Base-by-base conservation (phyloP, 2,888 invertebrate species). In the Noctua janthe region DNA sequence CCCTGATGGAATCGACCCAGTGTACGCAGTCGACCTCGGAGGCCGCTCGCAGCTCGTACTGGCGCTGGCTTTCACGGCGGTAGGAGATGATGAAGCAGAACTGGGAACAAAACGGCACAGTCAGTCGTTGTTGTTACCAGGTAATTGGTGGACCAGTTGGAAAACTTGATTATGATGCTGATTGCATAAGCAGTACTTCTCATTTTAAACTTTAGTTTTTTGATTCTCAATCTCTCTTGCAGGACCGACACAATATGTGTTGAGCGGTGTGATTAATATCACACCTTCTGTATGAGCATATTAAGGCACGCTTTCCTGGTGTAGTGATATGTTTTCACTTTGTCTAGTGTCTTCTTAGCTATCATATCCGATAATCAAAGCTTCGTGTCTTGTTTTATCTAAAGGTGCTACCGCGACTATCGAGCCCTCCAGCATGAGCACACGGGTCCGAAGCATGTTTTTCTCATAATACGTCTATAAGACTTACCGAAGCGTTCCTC, bases 41-140 rank as follows among this genome's bases (percentile, higher is more conserved):
- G 71, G 98, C 98, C 0, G 99, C 98, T 75, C 98, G 97, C 76
- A 99, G 96, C 94, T 99, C 99, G 94, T 99, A 99, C 94, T 99
- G 98, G 47, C 99, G 97, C 93, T 98, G 98, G 88, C 98, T 98
- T 95, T 99, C 99, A 74, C 98, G 97, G 66, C 99, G 98, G 94
- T 99, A 99, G 1, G 98, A 98, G 91, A 99, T 98, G 56, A 98
- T 98, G 95, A 99, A 99, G 94, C 98, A 99, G 94, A 98, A 98
- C 99, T 99, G 97, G 6, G 96, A 73, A 49, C 4, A 85, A 76
- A 29, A 39, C 0, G 10, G 10, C 5, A 4, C 64, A 35, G 20
- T 66, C 64, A 35, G 20, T 39, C 2, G 17, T 47, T 39, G 10
- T 17, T 35, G 35, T 17, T 64, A 64, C 20, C 10, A 39, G 39